Evolutionary conservation across 30 jellyfish, hydroid and myxozoan species (phyloP).

Genomic region (Catostylus mosaicus): DNA sequence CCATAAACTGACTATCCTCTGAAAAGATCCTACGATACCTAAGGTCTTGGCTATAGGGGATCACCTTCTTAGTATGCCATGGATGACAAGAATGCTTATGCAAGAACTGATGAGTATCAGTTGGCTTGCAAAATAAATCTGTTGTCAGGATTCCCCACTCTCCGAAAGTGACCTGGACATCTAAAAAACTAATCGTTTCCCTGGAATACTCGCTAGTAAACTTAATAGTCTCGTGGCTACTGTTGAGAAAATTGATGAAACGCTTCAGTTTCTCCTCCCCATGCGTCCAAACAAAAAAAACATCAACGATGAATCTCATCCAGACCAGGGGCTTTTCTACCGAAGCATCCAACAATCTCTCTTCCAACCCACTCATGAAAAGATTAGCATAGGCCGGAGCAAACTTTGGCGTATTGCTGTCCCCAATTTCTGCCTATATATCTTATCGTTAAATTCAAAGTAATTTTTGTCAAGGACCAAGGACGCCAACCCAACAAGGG

Average conservation of each 20-base stretch:
- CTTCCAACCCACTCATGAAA: conserved; percentile 48
- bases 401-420: background rate
- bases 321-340: conserved; percentile 53
- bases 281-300: conserved; percentile 43
- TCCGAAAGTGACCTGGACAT: conserved; percentile 24
- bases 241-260: conserved; percentile 28
- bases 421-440: no score
- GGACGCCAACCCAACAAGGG: conserved; percentile 43
- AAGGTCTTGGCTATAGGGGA: conserved; percentile 26
- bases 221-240: conserved; percentile 39
- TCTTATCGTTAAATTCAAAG: no score
- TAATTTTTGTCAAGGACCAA: conserved; percentile 19
- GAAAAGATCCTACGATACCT: background rate
- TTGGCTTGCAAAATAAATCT: background rate
- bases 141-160: background rate
- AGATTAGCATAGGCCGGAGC: conserved; percentile 32
- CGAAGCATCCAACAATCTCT: conserved; percentile 26
- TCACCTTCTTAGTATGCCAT: conserved; percentile 17
- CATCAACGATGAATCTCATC: conserved; percentile 46
- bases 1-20: background rate
- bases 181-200: conserved; percentile 15
- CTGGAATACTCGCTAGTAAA: conserved; percentile 26
- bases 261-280: conserved; percentile 51
- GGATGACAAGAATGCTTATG: conserved; percentile 27
- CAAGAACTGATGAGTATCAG: conserved; percentile 38